These are phyloP conservation scores for Ranitomeya variabilis DNA, from an alignment of 2,113 vertebrate species.

Conservation along the genomic window DNA sequence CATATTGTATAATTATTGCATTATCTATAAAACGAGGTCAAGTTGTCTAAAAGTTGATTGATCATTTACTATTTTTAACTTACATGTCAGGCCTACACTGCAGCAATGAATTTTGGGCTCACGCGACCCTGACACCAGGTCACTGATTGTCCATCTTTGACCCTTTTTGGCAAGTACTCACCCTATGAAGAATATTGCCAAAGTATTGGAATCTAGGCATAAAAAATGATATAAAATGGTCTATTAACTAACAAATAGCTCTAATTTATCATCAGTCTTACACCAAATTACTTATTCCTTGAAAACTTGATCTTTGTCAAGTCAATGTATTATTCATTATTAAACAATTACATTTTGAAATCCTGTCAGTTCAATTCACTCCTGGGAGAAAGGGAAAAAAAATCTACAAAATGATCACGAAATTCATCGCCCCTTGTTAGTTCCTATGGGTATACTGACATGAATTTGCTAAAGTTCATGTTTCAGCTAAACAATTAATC, in stretches of 20 bases:
- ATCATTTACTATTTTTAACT: too few species aligned
- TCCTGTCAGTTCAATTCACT: constrained; percentile 18
- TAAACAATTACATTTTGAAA: constrained; percentile 27
- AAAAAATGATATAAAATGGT: neutral
- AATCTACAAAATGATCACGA: constrained; percentile 28
- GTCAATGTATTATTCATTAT: constrained; percentile 33
- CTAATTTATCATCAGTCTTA: neutral
- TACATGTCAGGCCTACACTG: too few species aligned
- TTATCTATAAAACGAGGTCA: too few species aligned
- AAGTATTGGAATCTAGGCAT: too few species aligned
- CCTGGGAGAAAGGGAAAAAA: constrained; percentile 1
- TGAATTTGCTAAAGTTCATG: constrained; percentile 4
- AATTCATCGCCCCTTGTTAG: constrained; percentile 4
- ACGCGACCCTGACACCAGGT: too few species aligned
- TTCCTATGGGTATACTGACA: constrained; percentile 12
- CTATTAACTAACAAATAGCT: neutral
- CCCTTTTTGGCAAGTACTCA: too few species aligned
- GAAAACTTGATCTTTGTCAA: constrained; percentile 19
- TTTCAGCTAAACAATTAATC: constrained; percentile 15
- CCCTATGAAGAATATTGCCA: too few species aligned
- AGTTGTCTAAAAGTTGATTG: too few species aligned
- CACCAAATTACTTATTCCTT: neutral
- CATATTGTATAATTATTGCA: too few species aligned
- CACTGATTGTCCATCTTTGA: too few species aligned
- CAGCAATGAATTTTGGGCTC: too few species aligned